Evolutionary conservation across 1,140 invertebrate species (phyloP).

Genomic region (Melipona quadrifasciata): DNA sequence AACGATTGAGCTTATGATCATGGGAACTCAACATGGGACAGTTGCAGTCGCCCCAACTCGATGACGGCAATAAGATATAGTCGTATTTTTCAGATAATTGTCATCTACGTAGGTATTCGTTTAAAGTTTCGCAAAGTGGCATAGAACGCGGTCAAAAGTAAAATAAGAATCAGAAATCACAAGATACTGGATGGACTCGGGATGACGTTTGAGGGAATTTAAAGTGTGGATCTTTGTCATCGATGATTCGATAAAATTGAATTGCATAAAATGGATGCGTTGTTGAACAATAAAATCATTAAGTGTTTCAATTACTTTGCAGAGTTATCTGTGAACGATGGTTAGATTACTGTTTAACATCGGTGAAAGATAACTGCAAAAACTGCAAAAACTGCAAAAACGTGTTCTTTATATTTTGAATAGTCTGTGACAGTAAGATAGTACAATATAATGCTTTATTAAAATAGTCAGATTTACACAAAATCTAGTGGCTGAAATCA

Average conservation of each 20-base stretch:
- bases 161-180: no score
- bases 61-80: conserved; percentile 1
- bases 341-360: background rate
- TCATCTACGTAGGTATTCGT: background rate
- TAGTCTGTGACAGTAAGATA: no score
- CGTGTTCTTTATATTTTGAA: no score
- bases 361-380: background rate
- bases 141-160: background rate
- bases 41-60: background rate
- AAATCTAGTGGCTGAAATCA: background rate
- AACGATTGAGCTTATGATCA: conserved; percentile 43
- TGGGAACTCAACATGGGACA: conserved; percentile 21
- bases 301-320: background rate
- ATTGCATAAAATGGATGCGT: background rate
- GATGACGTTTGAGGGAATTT: no score
- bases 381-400: no score
- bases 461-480: background rate
- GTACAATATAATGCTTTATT: no score
- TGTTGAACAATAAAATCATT: background rate
- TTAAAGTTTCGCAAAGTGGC: background rate
- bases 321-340: background rate
- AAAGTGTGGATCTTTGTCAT: no score
- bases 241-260: background rate
- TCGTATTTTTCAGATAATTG: background rate
- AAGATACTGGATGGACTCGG: no score